A percentile compares a stretch with the other conserved stretches of the same genome.
phyloP scores from a whole-genome alignment of 2,888 invertebrate genomes.

The Drosophila nigritarsus region DNA sequence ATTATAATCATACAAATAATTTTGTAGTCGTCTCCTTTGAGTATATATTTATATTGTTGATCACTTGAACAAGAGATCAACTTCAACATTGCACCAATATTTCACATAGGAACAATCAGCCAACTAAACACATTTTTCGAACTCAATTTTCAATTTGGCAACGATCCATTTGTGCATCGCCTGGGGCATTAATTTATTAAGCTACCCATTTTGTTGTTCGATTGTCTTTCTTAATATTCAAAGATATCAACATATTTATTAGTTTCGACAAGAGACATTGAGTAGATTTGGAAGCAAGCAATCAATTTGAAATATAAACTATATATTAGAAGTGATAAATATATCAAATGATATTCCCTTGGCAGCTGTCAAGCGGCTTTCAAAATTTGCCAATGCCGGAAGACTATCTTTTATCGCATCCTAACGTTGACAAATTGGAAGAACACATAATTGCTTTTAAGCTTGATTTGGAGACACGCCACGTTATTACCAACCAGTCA shows the following conservation, averaged over 20 bases:
- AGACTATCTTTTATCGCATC: conserved; percentile 39
- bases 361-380: not conserved
- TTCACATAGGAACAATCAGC: not conserved
- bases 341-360: not conserved
- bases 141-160: not conserved
- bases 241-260: not conserved
- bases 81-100: not conserved
- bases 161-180: not conserved
- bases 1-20: not conserved
- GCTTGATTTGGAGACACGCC: conserved; percentile 64
- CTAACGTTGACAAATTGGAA: conserved; percentile 47
- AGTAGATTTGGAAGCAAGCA: not conserved
- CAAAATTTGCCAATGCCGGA: conserved; percentile 24
- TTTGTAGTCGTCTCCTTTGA: not conserved
- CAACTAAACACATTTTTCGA: not conserved
- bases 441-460: conserved; percentile 73
- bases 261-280: not conserved
- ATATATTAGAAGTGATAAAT: not conserved
- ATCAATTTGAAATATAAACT: not conserved
- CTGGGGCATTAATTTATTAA: conserved; percentile 6
- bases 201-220: not conserved
- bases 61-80: not conserved
- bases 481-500: not conserved
- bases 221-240: conserved; percentile 1
- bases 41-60: not conserved